Evolutionary conservation across 2,888 invertebrate genomes (phyloP), one percentile per base, ranked within the genome.

Genomic region (Ecliptopera silaceata): DNA sequence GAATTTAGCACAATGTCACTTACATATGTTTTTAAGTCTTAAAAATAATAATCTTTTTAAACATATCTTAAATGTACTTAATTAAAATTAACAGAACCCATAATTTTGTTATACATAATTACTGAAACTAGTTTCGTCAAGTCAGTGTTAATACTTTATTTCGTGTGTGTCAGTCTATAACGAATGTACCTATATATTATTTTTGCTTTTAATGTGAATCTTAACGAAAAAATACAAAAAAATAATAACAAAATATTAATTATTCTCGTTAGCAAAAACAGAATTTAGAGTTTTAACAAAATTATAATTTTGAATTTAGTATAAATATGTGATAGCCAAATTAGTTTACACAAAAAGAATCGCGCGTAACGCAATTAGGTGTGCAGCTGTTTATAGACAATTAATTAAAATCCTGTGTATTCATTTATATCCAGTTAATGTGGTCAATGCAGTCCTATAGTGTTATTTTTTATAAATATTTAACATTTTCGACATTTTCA

Each of bases 401-500:
- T n/a, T n/a, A n/a, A n/a, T n/a, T n/a, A n/a, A n/a, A 36, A 4
- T 15, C 15, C 36, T 15, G 0, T 8, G 26, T 26, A 26, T 26
- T 26, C n/a, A n/a, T n/a, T 26, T 26, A 26, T 6, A 8, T 4
- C 4, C 26, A 6, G 26, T 34, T 10, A 15, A 3, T 15, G 36
- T 15, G 15, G 36, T 8, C 8, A 36, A 15, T 15, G 15, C 6
- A 36, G 15, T 8, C 36, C 15, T 15, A 36, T 15, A 15, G 26
- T 42, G 42, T 36, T 36, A 18, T 26, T 31, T 50, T 36, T 50
- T 56, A 51, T 46, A 43, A 51, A 56, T 56, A 51, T 51, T 50
- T 56, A 56, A 56, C 46, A 51, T 51, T 56, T 56, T 56, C 29
- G 29, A 42, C 13, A 42, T 45, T 50, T 31, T 42, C 15, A 31